phyloP scores from a whole-genome alignment of 2,113 vertebrate species.

The Malurus cyaneus region DNA sequence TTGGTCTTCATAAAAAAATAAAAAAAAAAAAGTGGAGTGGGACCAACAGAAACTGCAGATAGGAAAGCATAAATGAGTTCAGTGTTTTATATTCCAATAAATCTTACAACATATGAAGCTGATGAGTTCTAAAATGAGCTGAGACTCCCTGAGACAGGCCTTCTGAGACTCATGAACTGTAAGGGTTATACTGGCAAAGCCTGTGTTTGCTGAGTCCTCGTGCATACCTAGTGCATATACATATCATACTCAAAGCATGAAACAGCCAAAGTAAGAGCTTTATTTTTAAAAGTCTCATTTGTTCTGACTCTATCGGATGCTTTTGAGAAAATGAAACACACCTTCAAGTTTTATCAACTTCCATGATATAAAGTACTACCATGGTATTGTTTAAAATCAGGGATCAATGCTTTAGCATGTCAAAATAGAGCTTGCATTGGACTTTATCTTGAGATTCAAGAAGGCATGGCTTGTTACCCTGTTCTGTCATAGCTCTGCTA shows the following conservation, averaged over 20 bases:
- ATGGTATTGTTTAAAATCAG: background rate
- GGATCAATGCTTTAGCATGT: background rate
- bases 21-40: conserved; percentile 27
- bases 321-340: background rate
- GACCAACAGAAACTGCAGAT: conserved; percentile 50
- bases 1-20: conserved; percentile 36
- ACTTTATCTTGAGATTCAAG: background rate
- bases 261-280: background rate
- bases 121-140: conserved; percentile 70
- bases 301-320: background rate
- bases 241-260: background rate
- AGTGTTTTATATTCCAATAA: conserved; percentile 71
- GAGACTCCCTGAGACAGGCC: conserved; percentile 56
- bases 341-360: background rate
- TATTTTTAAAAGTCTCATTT: background rate
- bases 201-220: conserved; percentile 33
- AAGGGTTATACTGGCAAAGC: conserved; percentile 36
- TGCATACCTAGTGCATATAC: background rate
- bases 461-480: background rate
- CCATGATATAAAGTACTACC: background rate
- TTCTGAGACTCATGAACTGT: conserved; percentile 46
- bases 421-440: background rate
- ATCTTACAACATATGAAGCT: conserved; percentile 65
- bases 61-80: conserved; percentile 67
- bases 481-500: background rate